Evolutionary conservation across 2,797 vertebrate genomes (phyloP), one percentile per base, ranked within the genome.

Genomic region (Anguilla marmorata): DNA sequence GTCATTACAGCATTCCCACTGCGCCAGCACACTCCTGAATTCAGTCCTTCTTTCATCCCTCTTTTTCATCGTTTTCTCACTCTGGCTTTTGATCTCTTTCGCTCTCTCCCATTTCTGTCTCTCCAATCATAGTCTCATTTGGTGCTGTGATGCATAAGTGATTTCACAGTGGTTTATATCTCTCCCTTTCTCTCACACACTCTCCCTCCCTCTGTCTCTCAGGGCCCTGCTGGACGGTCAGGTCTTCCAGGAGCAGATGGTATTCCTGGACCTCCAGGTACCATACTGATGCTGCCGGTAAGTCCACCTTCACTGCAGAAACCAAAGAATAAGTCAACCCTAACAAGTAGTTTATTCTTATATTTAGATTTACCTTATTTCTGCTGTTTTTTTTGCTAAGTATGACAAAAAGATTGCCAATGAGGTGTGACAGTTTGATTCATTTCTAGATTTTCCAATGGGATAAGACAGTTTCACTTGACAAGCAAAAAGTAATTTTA

Each of bases 271-370:
- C 98, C 97, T 76, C 95, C 98, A 87, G 99, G 99, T 74, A 99
- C 99, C 90, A 95, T 99, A 95, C 92, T 99, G 92, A 99, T 99
- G 98, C 92, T 99, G 91, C 99, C 99, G 89, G 99, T 99, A 97
- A 95, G 96, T 96, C 79, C 52, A 48, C 85, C 66, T 9, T 79
- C 50, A 19, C 58, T 63, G 58, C 16, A 63, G 19, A 63, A 63
- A 63, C 41, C 41, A 45, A 45, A 45, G 41, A 45, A 45, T 45
- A 45, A 45, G 41, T 45, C 41, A 45, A 45, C 41, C 41, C 41
- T 45, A 63, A 63, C 21, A 24, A 21, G 16, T 21, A 37, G 69
- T 60, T 16, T 45, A 87, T 86, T 88, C 58, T 63, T 63, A 63
- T 24, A 24, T 21, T 63, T 63, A 63, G 21, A 63, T 2, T 63